These are phyloP conservation scores for Uria aalge DNA, from an alignment of 2,113 vertebrate genomes.

Conservation along the genomic window DNA sequence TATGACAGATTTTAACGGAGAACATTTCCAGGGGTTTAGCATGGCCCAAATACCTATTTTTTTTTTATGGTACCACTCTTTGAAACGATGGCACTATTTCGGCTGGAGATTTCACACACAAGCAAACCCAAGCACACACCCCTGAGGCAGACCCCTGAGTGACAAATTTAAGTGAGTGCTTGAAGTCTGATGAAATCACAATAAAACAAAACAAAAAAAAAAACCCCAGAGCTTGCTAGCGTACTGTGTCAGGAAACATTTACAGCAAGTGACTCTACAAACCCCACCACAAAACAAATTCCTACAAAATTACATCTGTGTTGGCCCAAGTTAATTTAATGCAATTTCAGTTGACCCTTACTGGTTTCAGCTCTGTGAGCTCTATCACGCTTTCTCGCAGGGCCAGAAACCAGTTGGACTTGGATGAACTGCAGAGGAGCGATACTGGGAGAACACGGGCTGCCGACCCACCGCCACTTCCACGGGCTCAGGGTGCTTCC, in stretches of 20 bases:
- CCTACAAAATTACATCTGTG: constrained; percentile 4
- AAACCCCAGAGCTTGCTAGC: neutral
- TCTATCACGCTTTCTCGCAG: neutral
- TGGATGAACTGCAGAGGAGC: neutral
- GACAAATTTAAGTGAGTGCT: neutral
- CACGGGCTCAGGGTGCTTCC: neutral
- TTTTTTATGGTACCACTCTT: neutral
- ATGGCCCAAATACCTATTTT: neutral
- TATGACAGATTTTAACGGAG: neutral
- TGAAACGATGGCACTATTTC: neutral
- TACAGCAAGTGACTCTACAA: constrained; percentile 8
- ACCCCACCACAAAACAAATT: constrained; percentile 30
- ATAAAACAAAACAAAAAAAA: neutral
- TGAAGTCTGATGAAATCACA: constrained; percentile 1
- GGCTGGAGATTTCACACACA: neutral
- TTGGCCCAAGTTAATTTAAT: neutral
- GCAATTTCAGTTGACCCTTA: neutral
- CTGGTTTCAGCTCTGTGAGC: neutral
- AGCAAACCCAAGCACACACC: neutral
- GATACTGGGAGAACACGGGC: neutral
- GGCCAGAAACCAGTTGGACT: neutral
- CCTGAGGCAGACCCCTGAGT: neutral
- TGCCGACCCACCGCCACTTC: neutral
- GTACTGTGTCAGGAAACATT: constrained; percentile 8
- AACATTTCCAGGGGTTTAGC: neutral